phyloP scores from a whole-genome alignment of 1,140 invertebrate species.

The Drosophila dunni region DNA sequence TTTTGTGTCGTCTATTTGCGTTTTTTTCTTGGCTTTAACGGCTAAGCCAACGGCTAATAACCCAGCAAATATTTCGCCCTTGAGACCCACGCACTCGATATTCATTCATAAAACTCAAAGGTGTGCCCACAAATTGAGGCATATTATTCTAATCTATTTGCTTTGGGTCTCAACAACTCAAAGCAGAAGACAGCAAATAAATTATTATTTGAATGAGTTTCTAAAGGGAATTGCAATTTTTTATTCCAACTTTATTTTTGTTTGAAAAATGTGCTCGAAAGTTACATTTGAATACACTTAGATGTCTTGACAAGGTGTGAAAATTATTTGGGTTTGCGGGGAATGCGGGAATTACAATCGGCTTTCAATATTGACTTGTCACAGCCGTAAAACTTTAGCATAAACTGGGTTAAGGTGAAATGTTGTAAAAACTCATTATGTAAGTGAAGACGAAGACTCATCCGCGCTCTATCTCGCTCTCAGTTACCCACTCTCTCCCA shows the following conservation, averaged over 20 bases:
- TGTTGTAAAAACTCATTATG: constrained; percentile 8
- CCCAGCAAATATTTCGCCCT: constrained; percentile 31
- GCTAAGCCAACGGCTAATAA: constrained; percentile 25
- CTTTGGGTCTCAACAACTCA: background rate
- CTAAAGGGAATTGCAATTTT: too few species aligned
- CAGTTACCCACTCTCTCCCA: too few species aligned
- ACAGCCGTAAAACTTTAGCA: constrained; percentile 53
- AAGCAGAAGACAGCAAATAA: too few species aligned
- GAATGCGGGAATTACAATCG: constrained; percentile 69
- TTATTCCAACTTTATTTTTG: background rate
- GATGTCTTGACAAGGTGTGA: constrained; percentile 57
- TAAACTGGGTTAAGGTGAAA: constrained; percentile 70
- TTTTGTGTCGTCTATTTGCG: constrained; percentile 11
- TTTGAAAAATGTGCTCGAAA: background rate
- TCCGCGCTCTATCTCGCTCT: background rate
- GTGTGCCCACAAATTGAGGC: constrained; percentile 36
- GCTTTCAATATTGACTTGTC: constrained; percentile 59
- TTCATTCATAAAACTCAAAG: constrained; percentile 60
- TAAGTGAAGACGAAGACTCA: constrained; percentile 1
- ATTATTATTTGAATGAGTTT: too few species aligned
- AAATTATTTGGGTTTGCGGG: constrained; percentile 53
- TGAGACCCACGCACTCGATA: constrained; percentile 31
- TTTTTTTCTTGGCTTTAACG: constrained; percentile 18
- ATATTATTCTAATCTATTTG: background rate
- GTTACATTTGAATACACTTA: background rate